Percentiles rank a stretch among this genome's conserved stretches.
Evolutionary conservation across 2,888 invertebrate genomes (phyloP).

Genomic region (Morpho helenor): DNA sequence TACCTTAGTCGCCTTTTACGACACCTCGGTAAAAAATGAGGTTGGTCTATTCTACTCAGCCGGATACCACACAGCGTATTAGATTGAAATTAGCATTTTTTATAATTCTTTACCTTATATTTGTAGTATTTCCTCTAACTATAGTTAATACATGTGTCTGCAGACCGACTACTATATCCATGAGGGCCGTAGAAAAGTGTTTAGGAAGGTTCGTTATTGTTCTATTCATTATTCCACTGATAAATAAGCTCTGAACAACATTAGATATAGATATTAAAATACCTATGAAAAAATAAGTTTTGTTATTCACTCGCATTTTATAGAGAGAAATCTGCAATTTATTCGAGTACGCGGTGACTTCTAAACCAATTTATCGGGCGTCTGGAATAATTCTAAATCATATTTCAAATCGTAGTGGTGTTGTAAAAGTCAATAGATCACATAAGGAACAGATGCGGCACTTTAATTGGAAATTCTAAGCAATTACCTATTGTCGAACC

Average conservation of each 20-base stretch:
- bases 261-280: neutral
- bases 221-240: conserved; percentile 48
- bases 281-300: too few relatives aligned
- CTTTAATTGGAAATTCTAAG: neutral
- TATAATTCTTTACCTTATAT: conserved; percentile 47
- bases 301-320: neutral
- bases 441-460: conserved; percentile 12
- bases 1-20: too few relatives aligned
- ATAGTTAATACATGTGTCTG: conserved; percentile 56
- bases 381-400: conserved; percentile 14
- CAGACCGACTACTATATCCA: conserved; percentile 62
- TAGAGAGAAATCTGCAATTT: too few relatives aligned
- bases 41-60: too few relatives aligned
- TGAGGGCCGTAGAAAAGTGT: conserved; percentile 58
- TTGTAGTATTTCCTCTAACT: conserved; percentile 62
- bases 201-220: conserved; percentile 46
- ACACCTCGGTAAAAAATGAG: too few relatives aligned
- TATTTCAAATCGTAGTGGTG: conserved; percentile 15
- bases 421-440: conserved; percentile 9
- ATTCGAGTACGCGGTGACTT: neutral
- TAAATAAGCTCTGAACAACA: conserved; percentile 39
- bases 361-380: conserved; percentile 3
- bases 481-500: too few relatives aligned
- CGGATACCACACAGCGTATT: too few relatives aligned
- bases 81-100: neutral